A percentile compares a stretch with the other conserved stretches of the same genome.
Conservation (phyloP, 1,140 invertebrate genomes). For the Heliconius hewitsoni region DNA sequence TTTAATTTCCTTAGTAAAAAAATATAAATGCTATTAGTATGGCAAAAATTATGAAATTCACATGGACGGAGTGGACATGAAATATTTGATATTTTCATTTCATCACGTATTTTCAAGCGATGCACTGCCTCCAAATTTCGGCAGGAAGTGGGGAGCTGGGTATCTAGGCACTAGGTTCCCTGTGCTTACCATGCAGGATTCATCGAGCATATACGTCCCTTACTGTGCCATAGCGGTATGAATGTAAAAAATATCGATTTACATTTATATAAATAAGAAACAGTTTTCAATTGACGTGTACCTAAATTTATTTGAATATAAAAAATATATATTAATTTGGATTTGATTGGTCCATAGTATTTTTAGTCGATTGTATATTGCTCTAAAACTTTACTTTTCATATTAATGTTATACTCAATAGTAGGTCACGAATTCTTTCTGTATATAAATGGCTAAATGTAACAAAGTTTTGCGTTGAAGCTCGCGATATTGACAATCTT, state of each 20-base stretch:
- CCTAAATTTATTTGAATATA: constrained; percentile 9
- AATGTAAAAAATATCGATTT: background rate
- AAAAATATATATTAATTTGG: constrained; percentile 37
- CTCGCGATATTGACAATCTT: background rate
- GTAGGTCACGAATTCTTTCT: constrained; percentile 39
- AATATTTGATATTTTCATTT: no score
- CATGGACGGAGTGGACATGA: no score
- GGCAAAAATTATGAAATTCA: no score
- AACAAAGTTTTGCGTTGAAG: constrained; percentile 1
- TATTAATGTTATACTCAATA: constrained; percentile 19
- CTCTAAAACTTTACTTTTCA: constrained; percentile 23
- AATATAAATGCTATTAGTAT: no score
- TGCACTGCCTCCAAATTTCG: no score
- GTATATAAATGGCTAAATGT: constrained; percentile 25
- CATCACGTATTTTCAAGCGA: no score
- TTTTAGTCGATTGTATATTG: constrained; percentile 19
- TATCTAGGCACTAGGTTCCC: no score
- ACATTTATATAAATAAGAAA: background rate
- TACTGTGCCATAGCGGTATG: no score
- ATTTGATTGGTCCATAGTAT: constrained; percentile 28
- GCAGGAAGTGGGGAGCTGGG: no score
- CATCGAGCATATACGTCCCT: no score
- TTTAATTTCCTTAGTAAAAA: no score
- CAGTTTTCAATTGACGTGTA: constrained; percentile 27
- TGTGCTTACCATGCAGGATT: no score